Base-by-base conservation (phyloP, 2,888 invertebrate species). In the Sarcophaga variegata region DNA sequence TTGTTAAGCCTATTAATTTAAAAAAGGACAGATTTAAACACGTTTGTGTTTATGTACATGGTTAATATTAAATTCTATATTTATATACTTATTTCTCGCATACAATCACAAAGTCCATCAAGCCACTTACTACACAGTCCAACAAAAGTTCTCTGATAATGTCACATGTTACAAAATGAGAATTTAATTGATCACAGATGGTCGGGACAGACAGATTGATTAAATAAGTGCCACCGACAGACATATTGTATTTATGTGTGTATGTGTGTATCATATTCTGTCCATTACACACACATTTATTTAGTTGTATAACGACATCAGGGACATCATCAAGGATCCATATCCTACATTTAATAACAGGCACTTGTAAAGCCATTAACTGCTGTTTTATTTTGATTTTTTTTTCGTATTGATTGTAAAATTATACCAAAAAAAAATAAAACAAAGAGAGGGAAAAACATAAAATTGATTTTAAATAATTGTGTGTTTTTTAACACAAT, bases 381-480 rank as follows among this genome's bases (percentile, higher is more conserved):
- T 54, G 54, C 0, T 37, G 8, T 37, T 10, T 37, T 37, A 17
- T 54, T 54, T 54, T 37, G 10, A 54, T 54, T 54, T 54, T 49
- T 14, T 49, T 17, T 54, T 54, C 17, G 54, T 12, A 12, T 54
- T 54, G 14, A 17, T 54, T 54, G 17, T 54, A 54, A 17, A 54
- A 54, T 54, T 4, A 54, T 12, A 12, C 5, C 14, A 54, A 5
- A 14, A 14, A 14, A 54, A 54, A 54, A 14, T 0, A 17, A 54
- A 54, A 14, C 0, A 49, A 49, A 8, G 14, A 49, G 4, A 49
- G 49, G 20, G 37, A n/a, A 37, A 59, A 60, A 20, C n/a, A 20
- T 27, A 60, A 72, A 59, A 60, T 17, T 22, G 17, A 76, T 76
- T 78, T 78, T 69, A 25, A 67, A 67, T 78, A 37, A 70, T 70